Percentiles rank a stretch among this genome's conserved stretches.
phyloP scores from a whole-genome alignment of 2,113 vertebrate species.

The Porphyrio hochstetteri region DNA sequence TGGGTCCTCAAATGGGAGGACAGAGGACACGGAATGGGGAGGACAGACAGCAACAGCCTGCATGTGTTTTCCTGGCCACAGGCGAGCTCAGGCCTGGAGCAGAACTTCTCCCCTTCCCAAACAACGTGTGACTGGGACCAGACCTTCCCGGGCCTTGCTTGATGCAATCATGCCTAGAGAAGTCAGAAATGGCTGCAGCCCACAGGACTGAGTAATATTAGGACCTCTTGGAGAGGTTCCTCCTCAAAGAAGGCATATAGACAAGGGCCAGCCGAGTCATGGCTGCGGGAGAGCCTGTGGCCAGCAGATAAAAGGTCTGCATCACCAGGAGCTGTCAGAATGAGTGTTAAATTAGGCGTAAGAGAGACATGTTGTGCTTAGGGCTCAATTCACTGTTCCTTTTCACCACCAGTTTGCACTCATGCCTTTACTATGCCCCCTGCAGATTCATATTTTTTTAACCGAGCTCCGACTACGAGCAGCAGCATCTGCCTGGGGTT shows the following conservation, averaged over 20 bases:
- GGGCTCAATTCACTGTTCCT: neutral
- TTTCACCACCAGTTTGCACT: neutral
- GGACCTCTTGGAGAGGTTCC: neutral
- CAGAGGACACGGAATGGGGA: neutral
- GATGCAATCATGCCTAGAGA: neutral
- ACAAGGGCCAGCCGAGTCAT: neutral
- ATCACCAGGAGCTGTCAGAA: neutral
- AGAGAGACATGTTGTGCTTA: neutral
- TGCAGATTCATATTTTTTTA: neutral
- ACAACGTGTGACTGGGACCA: neutral
- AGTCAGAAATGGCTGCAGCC: neutral
- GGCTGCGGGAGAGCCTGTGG: neutral
- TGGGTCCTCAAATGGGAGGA: neutral
- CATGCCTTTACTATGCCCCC: neutral
- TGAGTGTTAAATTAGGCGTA: neutral
- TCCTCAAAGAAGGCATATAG: neutral
- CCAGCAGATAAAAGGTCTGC: neutral
- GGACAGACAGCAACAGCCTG: neutral
- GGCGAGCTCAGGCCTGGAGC: neutral
- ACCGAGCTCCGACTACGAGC: neutral
- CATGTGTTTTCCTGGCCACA: neutral
- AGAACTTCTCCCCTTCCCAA: neutral
- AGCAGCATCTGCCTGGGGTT: neutral
- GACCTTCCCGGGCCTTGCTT: neutral
- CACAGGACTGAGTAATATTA: neutral